Conservation (phyloP, 2,797 vertebrate species). For the Phylloscopus collybita region DNA sequence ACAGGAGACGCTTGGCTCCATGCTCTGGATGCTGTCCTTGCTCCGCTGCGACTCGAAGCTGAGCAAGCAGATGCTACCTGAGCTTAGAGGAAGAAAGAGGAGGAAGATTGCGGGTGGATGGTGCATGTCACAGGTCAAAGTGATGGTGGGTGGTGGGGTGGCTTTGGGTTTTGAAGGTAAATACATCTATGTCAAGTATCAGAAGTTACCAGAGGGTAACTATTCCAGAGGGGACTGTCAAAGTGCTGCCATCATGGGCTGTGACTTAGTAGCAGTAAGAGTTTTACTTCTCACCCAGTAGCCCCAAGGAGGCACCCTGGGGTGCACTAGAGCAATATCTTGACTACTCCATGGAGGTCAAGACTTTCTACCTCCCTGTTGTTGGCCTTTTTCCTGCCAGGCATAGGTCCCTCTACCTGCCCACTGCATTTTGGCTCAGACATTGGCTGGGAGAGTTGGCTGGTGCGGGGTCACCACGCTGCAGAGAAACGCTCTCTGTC, state of each 20-base stretch:
- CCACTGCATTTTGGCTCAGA: not conserved
- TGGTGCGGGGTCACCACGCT: not conserved
- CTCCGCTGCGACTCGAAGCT: accelerated
- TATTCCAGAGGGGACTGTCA: not conserved
- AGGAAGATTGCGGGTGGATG: accelerated
- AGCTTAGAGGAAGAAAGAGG: not conserved
- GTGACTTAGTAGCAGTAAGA: not conserved
- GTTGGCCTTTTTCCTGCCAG: not conserved
- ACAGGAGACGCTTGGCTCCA: accelerated
- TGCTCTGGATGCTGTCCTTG: not conserved
- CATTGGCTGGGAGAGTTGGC: not conserved
- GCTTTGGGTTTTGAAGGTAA: not conserved
- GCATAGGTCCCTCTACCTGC: not conserved
- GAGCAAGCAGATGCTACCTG: not conserved
- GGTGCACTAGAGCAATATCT: not conserved
- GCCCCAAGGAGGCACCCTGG: not conserved
- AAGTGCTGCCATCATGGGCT: not conserved
- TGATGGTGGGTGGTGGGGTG: not conserved
- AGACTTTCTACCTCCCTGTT: not conserved
- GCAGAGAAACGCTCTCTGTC: not conserved
- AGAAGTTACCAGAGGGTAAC: not conserved
- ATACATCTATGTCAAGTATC: not conserved
- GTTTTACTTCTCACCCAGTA: not conserved
- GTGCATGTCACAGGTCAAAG: not conserved
- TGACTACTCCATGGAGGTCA: not conserved